Evolutionary conservation across 64 coral and sea anemone genomes (phyloP).

Genomic region (Dendronephthya gigantea): DNA sequence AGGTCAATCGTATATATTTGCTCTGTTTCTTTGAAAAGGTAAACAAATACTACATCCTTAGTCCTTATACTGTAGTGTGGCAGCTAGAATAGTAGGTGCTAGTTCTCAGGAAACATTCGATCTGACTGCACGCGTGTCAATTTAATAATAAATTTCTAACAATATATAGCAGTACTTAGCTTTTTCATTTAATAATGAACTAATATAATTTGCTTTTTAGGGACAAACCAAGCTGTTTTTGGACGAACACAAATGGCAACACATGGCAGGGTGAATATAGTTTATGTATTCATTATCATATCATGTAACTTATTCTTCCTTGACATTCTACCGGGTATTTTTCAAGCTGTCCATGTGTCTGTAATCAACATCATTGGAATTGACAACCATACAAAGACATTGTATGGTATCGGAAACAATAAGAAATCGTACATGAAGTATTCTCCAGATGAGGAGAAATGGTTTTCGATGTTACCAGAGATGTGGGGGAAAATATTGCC

Average conservation of each 20-base stretch:
- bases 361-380: conserved; percentile 47
- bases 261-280: conserved; percentile 38
- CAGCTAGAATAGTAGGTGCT: too few species aligned
- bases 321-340: not conserved
- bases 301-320: not conserved
- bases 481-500: conserved; percentile 9
- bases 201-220: not conserved
- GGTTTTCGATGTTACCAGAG: conserved; percentile 30
- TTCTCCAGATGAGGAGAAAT: not conserved
- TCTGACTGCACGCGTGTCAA: too few species aligned
- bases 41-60: not conserved
- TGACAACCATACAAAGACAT: not conserved
- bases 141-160: not conserved
- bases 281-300: not conserved
- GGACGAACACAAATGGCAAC: not conserved
- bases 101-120: too few species aligned
- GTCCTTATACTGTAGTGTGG: too few species aligned
- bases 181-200: not conserved
- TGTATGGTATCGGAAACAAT: conserved; percentile 53
- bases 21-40: conserved; percentile 32
- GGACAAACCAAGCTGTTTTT: conserved; percentile 45
- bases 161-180: not conserved
- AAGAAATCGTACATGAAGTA: conserved; percentile 50
- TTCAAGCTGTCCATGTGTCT: conserved; percentile 35
- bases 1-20: conserved; percentile 28